These are phyloP conservation scores for Phylloscopus collybita DNA, from an alignment of 2,797 vertebrate genomes.

Conservation along the genomic window DNA sequence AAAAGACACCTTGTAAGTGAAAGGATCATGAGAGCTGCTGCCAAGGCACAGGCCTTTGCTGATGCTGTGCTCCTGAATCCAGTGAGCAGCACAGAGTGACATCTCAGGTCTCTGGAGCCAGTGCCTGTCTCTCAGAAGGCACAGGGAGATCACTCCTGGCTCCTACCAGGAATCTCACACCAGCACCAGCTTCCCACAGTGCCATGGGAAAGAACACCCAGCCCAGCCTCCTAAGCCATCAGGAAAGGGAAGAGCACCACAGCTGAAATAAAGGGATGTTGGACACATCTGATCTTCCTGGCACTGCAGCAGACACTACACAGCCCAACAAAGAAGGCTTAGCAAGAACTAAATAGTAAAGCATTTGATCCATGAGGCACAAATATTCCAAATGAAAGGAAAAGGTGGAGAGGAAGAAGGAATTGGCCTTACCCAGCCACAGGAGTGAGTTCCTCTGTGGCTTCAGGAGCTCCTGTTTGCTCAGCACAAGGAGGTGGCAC, in stretches of 20 bases:
- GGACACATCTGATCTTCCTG: not conserved
- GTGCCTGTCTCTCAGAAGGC: not conserved
- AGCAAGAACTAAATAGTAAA: not conserved
- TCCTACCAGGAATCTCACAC: not conserved
- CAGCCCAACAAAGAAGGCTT: not conserved
- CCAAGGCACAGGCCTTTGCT: not conserved
- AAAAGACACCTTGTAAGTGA: not conserved
- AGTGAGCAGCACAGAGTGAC: not conserved
- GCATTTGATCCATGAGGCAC: not conserved
- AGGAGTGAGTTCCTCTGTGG: not conserved
- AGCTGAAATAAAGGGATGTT: not conserved
- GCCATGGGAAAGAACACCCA: not conserved
- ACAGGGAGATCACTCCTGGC: not conserved
- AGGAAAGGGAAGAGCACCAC: not conserved
- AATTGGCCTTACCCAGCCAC: not conserved
- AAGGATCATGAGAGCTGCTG: not conserved
- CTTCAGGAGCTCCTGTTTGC: not conserved
- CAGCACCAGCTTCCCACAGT: not conserved
- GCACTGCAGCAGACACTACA: not conserved
- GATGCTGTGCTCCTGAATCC: not conserved
- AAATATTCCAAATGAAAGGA: not conserved
- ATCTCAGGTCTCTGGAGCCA: not conserved
- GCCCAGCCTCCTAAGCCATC: not conserved
- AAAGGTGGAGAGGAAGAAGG: not conserved
- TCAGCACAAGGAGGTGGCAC: not conserved